These are phyloP conservation scores for Pollicipes pollicipes DNA, from an alignment of 1,140 invertebrate species.

Conservation along the genomic window DNA sequence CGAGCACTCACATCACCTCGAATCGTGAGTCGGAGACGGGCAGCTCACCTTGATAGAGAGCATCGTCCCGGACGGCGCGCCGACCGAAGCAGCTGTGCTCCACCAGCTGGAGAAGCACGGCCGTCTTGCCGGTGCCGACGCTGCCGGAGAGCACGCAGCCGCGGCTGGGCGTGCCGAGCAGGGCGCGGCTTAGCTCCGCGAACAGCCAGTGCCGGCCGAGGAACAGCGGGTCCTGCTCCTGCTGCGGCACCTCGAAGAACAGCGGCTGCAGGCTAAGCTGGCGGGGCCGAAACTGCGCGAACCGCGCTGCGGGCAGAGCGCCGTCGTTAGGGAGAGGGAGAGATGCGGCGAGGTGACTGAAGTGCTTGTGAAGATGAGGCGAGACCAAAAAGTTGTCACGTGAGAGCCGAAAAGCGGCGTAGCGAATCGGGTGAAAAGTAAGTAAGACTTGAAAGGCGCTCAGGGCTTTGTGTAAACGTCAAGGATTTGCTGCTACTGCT, in stretches of 20 bases:
- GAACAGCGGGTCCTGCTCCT: slow-evolving; percentile 44
- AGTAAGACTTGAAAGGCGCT: too few species aligned
- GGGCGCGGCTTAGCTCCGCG: slow-evolving; percentile 31
- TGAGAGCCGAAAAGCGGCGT: too few species aligned
- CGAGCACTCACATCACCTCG: too few species aligned
- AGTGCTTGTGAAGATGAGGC: too few species aligned
- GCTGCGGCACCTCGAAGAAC: slow-evolving; percentile 78
- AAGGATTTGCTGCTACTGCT: too few species aligned
- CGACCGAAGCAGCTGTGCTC: slow-evolving; percentile 82
- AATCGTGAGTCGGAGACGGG: too few species aligned
- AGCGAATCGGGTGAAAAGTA: too few species aligned
- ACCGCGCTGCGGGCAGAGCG: neutral
- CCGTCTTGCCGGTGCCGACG: slow-evolving; percentile 54
- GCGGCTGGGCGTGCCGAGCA: slow-evolving; percentile 21
- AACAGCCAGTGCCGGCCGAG: slow-evolving; percentile 78
- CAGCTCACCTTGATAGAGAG: neutral
- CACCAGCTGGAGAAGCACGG: slow-evolving; percentile 71
- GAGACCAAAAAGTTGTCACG: too few species aligned
- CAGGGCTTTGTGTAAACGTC: too few species aligned
- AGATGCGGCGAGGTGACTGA: too few species aligned
- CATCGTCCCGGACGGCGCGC: neutral
- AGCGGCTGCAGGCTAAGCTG: slow-evolving; percentile 69
- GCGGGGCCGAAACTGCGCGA: slow-evolving; percentile 41
- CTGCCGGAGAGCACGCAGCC: slow-evolving; percentile 49
- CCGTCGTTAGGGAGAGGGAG: too few species aligned